phyloP scores from a whole-genome alignment of 2,888 invertebrate genomes.

The Hylaea fasciaria region DNA sequence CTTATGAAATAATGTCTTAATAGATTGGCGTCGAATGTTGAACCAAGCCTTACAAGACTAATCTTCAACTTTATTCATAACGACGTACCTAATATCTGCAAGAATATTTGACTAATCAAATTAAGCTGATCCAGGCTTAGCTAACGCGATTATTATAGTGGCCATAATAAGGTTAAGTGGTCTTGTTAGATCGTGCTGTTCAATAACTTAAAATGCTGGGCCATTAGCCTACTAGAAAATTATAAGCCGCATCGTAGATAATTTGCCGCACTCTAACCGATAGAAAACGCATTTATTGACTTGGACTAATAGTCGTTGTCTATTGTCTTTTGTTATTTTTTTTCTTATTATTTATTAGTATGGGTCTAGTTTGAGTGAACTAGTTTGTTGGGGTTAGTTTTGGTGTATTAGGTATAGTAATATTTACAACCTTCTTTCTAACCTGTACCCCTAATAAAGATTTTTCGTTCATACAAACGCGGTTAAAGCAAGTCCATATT shows the following conservation, averaged over 20 bases:
- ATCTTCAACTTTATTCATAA: slow-evolving; percentile 10
- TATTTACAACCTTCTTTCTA: no score
- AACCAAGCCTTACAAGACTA: background rate
- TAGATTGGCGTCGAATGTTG: no score
- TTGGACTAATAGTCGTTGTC: background rate
- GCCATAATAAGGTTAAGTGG: slow-evolving; percentile 58
- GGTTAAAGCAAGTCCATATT: no score
- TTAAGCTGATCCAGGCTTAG: slow-evolving; percentile 41
- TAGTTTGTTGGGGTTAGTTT: no score
- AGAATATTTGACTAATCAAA: slow-evolving; percentile 35
- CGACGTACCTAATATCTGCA: slow-evolving; percentile 1
- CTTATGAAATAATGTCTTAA: no score
- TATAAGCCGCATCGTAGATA: slow-evolving; percentile 57
- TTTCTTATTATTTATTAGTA: no score
- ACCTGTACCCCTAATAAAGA: no score
- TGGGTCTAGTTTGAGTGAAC: no score
- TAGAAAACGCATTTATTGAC: slow-evolving; percentile 2
- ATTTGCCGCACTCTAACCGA: slow-evolving; percentile 10
- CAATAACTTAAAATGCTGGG: slow-evolving; percentile 53
- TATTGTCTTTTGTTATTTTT: no score
- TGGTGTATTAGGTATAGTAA: no score
- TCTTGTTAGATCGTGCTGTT: slow-evolving; percentile 53
- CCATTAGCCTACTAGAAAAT: slow-evolving; percentile 62
- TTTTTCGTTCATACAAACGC: no score
- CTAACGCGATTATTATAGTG: slow-evolving; percentile 51